Evolutionary conservation across 1,140 invertebrate species (phyloP).

Genomic region (Penaeus vannamei): DNA sequence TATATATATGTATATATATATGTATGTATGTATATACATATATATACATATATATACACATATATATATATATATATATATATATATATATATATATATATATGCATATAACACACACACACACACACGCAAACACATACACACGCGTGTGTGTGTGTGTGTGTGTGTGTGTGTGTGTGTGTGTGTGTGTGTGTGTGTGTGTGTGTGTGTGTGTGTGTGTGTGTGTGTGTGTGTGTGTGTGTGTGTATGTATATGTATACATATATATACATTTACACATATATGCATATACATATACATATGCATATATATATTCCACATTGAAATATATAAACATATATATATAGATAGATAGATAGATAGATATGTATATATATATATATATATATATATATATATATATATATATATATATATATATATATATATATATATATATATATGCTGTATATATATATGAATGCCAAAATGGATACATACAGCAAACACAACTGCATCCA

Average conservation of each 20-base stretch:
- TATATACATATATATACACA: background rate
- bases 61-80: background rate
- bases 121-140: background rate
- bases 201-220: background rate
- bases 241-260: background rate
- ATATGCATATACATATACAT: background rate
- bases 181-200: background rate
- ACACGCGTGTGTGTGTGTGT: background rate
- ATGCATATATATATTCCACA: background rate
- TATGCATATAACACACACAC: background rate
- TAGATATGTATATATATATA: background rate
- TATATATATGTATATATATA: no score
- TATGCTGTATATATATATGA: background rate
- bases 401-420: conserved; percentile 21
- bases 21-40: no score
- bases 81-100: background rate
- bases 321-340: background rate
- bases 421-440: background rate
- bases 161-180: conserved; percentile 20
- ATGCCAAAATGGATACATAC: background rate
- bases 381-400: conserved; percentile 21
- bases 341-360: background rate
- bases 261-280: background rate
- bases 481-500: background rate
- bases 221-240: background rate